phyloP scores from a whole-genome alignment of 2,888 invertebrate species.

The Trissoscelio sp. region DNA sequence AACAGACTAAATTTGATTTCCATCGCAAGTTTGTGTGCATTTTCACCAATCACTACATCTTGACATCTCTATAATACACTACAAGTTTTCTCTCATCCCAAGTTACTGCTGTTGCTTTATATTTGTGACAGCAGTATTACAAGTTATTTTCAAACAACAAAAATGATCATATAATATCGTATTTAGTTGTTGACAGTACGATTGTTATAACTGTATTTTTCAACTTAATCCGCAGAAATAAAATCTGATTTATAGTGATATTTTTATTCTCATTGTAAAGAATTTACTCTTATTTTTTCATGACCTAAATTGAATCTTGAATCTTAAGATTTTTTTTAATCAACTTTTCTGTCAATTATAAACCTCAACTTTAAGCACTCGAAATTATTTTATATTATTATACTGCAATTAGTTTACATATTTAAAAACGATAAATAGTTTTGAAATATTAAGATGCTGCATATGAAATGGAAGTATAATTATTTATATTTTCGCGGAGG shows the following conservation, averaged over 20 bases:
- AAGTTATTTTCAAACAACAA: slow-evolving; percentile 12
- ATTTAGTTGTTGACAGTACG: slow-evolving; percentile 20
- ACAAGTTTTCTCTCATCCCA: not conserved
- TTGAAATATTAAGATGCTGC: no score
- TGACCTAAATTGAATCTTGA: slow-evolving; percentile 12
- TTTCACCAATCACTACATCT: not conserved
- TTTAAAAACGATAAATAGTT: no score
- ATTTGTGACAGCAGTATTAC: slow-evolving; percentile 1
- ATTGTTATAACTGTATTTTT: slow-evolving; percentile 28
- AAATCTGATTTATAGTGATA: slow-evolving; percentile 25
- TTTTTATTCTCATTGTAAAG: slow-evolving; percentile 2
- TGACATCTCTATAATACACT: not conserved
- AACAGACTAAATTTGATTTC: not conserved
- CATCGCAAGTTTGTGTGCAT: not conserved
- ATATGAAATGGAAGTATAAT: no score
- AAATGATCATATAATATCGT: slow-evolving; percentile 18
- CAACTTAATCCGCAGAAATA: slow-evolving; percentile 29
- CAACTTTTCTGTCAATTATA: slow-evolving; percentile 20
- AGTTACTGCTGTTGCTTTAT: slow-evolving; percentile 6
- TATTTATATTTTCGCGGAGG: no score
- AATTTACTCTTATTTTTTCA: slow-evolving; percentile 5
- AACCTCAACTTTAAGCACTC: not conserved
- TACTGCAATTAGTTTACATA: no score
- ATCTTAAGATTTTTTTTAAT: no score
- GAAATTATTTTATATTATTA: not conserved